A percentile compares a stretch with the other conserved stretches of the same genome.
These are phyloP conservation scores for Paradoxurus hermaphroditus DNA, from an alignment of 2,113 vertebrate species.

Conservation along the genomic window DNA sequence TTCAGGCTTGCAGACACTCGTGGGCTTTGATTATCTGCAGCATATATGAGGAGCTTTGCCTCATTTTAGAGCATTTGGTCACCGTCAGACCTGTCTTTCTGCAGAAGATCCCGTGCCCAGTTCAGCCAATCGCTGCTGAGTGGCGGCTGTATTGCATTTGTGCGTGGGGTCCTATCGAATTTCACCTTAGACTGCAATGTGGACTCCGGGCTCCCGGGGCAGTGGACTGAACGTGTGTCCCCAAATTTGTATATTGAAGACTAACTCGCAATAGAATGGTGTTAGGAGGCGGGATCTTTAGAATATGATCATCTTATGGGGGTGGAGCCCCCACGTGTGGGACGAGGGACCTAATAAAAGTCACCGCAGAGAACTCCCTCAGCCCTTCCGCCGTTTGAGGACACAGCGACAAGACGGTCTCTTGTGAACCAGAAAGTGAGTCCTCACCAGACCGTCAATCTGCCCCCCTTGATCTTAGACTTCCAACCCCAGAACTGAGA, in stretches of 20 bases:
- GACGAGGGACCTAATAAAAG: background rate
- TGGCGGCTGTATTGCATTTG: rapidly evolving
- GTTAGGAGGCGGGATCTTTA: background rate
- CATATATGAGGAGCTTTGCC: background rate
- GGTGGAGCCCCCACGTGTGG: background rate
- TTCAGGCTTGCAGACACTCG: background rate
- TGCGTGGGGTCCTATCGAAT: rapidly evolving
- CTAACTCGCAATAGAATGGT: too few species aligned
- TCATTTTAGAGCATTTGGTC: too few species aligned
- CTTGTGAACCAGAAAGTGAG: background rate
- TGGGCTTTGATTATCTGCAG: background rate
- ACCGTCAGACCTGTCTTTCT: rapidly evolving
- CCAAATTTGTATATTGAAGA: background rate
- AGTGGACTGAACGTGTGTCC: background rate
- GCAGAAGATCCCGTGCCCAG: background rate
- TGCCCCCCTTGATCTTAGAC: background rate
- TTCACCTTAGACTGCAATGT: background rate
- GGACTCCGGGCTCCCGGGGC: background rate
- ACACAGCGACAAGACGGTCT: background rate
- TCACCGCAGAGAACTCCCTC: background rate
- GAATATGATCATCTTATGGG: background rate
- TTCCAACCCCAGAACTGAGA: background rate
- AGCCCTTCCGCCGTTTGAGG: background rate
- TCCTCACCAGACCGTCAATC: background rate
- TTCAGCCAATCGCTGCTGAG: rapidly evolving